Conservation (phyloP, 2,797 vertebrate genomes). For the Pyrocephalus nanus region DNA sequence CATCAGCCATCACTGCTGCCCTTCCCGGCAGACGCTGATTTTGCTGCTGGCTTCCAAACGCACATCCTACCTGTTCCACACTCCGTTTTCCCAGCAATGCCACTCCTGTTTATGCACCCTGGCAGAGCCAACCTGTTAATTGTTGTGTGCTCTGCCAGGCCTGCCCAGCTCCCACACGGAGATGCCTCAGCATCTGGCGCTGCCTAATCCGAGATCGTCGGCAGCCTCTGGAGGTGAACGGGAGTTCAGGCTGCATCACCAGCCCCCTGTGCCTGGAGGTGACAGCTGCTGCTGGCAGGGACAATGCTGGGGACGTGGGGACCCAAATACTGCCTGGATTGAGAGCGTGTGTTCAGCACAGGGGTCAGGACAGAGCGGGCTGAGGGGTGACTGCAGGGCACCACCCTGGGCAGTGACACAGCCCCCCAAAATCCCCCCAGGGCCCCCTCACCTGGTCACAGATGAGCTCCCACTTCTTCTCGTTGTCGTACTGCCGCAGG, state of each 20-base stretch:
- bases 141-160: neutral
- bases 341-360: fast-evolving
- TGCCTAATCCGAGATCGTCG: neutral
- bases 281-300: neutral
- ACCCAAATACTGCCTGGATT: neutral
- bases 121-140: neutral
- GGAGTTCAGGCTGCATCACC: neutral
- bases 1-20: neutral
- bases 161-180: neutral
- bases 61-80: neutral
- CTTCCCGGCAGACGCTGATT: neutral
- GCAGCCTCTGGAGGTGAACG: neutral
- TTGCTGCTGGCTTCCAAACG: neutral
- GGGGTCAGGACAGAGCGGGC: neutral
- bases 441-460: constrained; percentile 89
- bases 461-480: constrained; percentile 99
- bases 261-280: neutral
- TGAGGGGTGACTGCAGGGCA: neutral
- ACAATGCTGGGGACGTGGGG: fast-evolving
- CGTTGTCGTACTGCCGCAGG: constrained; percentile 95
- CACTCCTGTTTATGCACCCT: fast-evolving
- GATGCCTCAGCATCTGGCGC: neutral
- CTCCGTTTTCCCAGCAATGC: fast-evolving
- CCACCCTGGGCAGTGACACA: fast-evolving
- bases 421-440: neutral